Base-by-base conservation (phyloP, 2,113 vertebrate species). In the Genyomyrus donnyi region DNA sequence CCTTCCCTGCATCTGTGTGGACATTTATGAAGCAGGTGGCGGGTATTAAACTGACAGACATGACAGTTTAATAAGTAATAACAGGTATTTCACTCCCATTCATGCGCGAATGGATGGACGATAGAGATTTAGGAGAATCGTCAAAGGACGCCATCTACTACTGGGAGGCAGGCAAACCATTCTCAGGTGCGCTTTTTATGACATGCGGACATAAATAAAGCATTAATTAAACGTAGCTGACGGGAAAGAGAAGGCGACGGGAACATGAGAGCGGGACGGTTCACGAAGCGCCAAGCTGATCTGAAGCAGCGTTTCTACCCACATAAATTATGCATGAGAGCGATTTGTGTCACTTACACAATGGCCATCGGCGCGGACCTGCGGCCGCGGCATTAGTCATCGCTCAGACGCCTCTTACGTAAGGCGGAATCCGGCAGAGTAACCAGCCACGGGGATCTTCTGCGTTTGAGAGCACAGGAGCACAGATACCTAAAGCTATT, bases 301-400 rank as follows among this genome's bases (percentile, higher is more conserved):
- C 39, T 17, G 83, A 83, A 83, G 27, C 77, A 21, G 15, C 2
- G 77, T 17, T 6, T 42, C 39, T 8, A 83, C 83, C 83, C 83
- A 85, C 5, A 9, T 46, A 24, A 85, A 85, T 48, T 85, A 85
- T 48, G 19, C 83, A 48, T 42, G 7, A n/a, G 45, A 85, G 83
- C 21, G 83, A 45, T 85, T 48, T 46, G 83, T 85, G 83, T 48
- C 83, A n/a, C 83, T 85, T 85, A 42, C 42, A 85, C 83, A 85
- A 85, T 48, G 39, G 83, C 39, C 83, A 46, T 85, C 42, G 45
- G 39, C 24, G 8, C 77, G 19, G 39, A 24, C 83, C 45, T 85
- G 21, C 5, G 45, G 19, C 45, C 24, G 0, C 5, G 39, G 17
- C 45, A 10, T 85, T 46, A 85, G 83, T 46, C 83, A 85, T 49